These are phyloP conservation scores for Aulostomus chinensis DNA, from an alignment of 2,797 vertebrate species.

Conservation along the genomic window DNA sequence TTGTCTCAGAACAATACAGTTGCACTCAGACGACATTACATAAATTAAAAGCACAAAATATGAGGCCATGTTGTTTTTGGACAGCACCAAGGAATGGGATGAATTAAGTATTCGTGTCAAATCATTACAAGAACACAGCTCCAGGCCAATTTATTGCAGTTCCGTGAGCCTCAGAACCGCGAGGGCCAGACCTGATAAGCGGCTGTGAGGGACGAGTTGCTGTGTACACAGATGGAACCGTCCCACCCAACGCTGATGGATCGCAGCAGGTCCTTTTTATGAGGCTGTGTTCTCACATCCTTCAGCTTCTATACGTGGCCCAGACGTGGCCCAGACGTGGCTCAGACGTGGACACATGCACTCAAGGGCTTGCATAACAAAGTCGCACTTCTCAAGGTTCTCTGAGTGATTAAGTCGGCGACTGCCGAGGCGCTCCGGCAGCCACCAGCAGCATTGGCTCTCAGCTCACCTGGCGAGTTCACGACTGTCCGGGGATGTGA, in stretches of 20 bases:
- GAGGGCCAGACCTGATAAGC: no score
- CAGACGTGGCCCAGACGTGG: neutral
- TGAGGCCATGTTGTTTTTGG: slow-evolving; percentile 2
- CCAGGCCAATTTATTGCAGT: neutral
- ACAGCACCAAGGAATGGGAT: neutral
- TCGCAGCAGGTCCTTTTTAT: slow-evolving; percentile 28
- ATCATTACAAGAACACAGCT: neutral
- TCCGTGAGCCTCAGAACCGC: no score
- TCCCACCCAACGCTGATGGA: slow-evolving; percentile 26
- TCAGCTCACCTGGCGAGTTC: no score
- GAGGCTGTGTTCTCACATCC: slow-evolving; percentile 1
- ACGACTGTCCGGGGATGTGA: no score
- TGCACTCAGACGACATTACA: neutral
- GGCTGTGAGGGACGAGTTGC: neutral
- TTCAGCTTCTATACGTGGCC: neutral
- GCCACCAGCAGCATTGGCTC: slow-evolving; percentile 18
- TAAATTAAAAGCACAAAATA: neutral
- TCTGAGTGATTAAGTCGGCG: neutral
- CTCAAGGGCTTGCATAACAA: slow-evolving; percentile 4
- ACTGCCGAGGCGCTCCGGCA: neutral
- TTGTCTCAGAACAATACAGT: neutral
- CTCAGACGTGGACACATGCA: neutral
- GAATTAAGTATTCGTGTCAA: neutral
- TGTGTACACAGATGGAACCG: slow-evolving; percentile 13
- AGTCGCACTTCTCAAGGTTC: slow-evolving; percentile 1